Evolutionary conservation across 2,797 vertebrate species (phyloP).

Genomic region (Hephaestus fuliginosus): DNA sequence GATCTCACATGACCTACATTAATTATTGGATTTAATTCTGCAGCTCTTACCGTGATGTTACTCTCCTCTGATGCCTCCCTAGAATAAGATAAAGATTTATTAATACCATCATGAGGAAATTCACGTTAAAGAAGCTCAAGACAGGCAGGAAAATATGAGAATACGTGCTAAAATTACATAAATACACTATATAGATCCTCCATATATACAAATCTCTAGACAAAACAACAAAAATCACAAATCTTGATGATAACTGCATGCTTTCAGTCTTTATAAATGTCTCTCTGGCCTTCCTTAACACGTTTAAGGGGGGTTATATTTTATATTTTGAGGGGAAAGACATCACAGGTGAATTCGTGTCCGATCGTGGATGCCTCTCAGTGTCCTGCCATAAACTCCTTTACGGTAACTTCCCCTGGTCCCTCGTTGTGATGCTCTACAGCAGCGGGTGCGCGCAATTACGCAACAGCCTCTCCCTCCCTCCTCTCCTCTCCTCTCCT

Average conservation of each 20-base stretch:
- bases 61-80: no score
- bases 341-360: not conserved
- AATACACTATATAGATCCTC: no score
- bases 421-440: constrained; percentile 59
- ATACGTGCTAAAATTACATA: no score
- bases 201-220: no score
- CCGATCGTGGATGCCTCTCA: constrained; percentile 19
- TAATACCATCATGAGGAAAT: no score
- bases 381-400: constrained; percentile 15
- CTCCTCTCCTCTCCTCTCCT: constrained; percentile 42
- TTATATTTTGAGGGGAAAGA: not conserved
- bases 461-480: constrained; percentile 70
- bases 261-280: not conserved
- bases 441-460: constrained; percentile 67
- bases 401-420: constrained; percentile 16
- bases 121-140: no score
- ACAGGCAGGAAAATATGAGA: no score
- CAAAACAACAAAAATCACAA: not conserved
- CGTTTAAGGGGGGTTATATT: not conserved
- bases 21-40: not conserved
- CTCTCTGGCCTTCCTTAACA: not conserved
- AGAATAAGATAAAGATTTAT: no score
- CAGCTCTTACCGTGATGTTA: no score
- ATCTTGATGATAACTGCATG: not conserved
- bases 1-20: not conserved